Base-by-base conservation (phyloP, 2,113 vertebrate genomes). In the Pygoscelis antarcticus region DNA sequence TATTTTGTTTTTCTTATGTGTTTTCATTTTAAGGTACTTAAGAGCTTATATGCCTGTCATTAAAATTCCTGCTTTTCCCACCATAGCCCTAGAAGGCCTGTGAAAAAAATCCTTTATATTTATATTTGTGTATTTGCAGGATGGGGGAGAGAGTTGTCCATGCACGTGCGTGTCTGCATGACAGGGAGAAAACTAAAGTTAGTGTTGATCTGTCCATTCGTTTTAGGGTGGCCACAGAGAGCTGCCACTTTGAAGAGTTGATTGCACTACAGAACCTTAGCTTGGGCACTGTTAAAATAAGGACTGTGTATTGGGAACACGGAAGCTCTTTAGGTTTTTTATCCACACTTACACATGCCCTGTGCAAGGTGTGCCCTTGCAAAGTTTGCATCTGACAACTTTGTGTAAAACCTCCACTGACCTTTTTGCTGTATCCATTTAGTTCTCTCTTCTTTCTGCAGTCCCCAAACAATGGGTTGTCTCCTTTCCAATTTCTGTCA, bases 401-500 rank as follows among this genome's bases (percentile, higher is more conserved):
- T 97, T 80, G 89, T 95, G 38, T 97, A 92, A 97, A 98, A 98
- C 98, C 98, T 98, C 98, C 98, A 98, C 97, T 98, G 98, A 98
- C 94, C 74, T 97, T 96, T 91, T 97, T 96, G 80, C 94, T 96
- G 89, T 97, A 95, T 97, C 86, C 82, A 76, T 90, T 96, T 90
- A 77, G 92, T 86, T 96, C 84, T 71, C 88, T 90, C 87, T 97
- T 96, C 76, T 94, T 96, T 96, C 79, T 92, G 83, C 74, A 92
- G 90, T 44, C 95, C 90, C 64, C 88, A 81, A 85, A 87, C 84
- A 92, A 68, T 74, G 38, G 64, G 87, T 93, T 90, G 40, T 77
- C 95, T 94, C 83, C 78, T 89, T 97, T 96, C 57, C 89, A 49
- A n/a, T 96, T 96, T 93, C 92, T 97, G 87, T 72, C 68, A 69